Evolutionary conservation across 2,113 vertebrate genomes (phyloP), one percentile per base, ranked within the genome.

Genomic region (Periophthalmodon schlosseri): DNA sequence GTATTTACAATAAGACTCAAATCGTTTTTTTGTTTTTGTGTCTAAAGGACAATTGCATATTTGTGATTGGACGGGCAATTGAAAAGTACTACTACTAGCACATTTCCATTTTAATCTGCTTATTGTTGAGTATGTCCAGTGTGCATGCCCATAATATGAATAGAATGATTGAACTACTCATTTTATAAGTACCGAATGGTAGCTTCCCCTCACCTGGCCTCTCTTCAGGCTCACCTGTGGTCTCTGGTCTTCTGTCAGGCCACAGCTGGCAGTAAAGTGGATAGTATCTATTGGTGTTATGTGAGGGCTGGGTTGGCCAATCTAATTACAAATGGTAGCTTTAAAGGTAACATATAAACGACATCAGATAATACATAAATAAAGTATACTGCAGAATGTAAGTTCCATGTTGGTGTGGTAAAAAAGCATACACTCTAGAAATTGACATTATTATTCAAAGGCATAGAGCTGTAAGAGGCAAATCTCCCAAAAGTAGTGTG

Each of bases 381-480:
- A 4, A 52, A 16, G 5, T 21, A 10, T 56, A 56, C 8, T 56
- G 20, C n/a, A 56, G 10, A 52, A 52, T 52, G 2, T 56, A n/a
- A 21, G 50, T 10, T n/a, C 7, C 52, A 21, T 21, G 20, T 56
- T 56, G 49, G 14, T 20, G 10, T 10, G 20, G 20, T n/a, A 56
- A 21, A 56, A 8, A 16, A 57, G 54, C 23, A 16, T 34, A 20
- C 15, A 6, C 60, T 15, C 28, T 33, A 15, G 28, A 63, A 63
- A 15, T 18, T 34, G 15, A 34, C 24, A 60, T 60, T 57, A 57
- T 23, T 21, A 57, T 21, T n/a, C 56, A 23, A 57, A 33, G 58
- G 28, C 58, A 61, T 5, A 61, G 80, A 90, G 90, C 91, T 84
- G 86, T 91, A 82, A 84, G 87, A 86, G 80, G 66, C 88, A 82